A percentile compares a stretch with the other conserved stretches of the same genome.
phyloP scores from a whole-genome alignment of 2,113 vertebrate species.

The Dasyornis broadbenti region DNA sequence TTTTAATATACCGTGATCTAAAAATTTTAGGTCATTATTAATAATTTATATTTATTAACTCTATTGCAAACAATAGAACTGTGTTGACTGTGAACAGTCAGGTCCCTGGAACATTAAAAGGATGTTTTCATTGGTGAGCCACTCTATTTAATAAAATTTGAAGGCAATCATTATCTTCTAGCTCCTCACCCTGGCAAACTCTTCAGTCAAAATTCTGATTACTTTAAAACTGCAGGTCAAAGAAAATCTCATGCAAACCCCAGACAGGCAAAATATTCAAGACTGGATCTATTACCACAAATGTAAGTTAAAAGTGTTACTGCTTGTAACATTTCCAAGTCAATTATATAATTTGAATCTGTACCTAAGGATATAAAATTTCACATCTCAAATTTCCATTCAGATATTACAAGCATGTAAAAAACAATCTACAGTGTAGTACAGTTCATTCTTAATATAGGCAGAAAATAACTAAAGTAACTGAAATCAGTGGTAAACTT shows the following conservation, averaged over 20 bases:
- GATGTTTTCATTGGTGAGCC: neutral
- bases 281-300: neutral
- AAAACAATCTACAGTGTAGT: neutral
- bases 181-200: neutral
- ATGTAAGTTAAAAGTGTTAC: neutral
- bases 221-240: neutral
- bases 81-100: neutral
- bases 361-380: neutral
- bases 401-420: neutral
- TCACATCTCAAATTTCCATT: neutral
- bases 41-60: neutral
- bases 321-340: neutral
- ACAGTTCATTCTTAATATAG: neutral
- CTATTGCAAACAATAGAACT: neutral
- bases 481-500: neutral
- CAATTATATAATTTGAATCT: neutral
- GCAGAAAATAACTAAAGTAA: neutral
- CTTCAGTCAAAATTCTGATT: neutral
- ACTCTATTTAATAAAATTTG: neutral
- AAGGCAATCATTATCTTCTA: neutral
- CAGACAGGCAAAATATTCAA: neutral
- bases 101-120: neutral
- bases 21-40: neutral
- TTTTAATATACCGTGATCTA: neutral
- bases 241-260: neutral